Evolutionary conservation across 2,113 vertebrate genomes (phyloP).

Genomic region (Dendrocopos noguchii): DNA sequence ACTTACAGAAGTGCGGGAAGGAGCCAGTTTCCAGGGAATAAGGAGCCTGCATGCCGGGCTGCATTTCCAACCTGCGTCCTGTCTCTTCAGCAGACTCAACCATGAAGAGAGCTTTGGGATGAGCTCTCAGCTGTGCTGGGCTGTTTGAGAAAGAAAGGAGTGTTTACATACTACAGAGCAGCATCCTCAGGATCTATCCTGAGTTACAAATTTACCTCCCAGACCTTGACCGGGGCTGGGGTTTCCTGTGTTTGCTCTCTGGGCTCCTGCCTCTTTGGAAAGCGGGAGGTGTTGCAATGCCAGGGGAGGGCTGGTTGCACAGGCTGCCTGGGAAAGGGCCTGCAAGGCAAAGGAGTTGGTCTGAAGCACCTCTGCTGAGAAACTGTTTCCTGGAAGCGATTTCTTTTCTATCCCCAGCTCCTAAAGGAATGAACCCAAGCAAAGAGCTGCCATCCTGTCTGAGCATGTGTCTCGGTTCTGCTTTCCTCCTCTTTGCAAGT

Average conservation of each 20-base stretch:
- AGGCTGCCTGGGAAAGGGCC: neutral
- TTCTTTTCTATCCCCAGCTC: neutral
- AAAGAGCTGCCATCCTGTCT: neutral
- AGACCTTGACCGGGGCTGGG: conserved; percentile 63
- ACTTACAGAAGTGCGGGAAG: conserved; percentile 69
- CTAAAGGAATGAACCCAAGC: neutral
- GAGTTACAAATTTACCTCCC: conserved; percentile 69
- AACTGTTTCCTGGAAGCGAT: neutral
- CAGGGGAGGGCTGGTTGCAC: neutral
- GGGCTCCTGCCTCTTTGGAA: conserved; percentile 19
- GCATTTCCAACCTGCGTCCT: conserved; percentile 44
- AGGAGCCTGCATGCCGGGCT: neutral
- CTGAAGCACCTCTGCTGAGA: neutral
- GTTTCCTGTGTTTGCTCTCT: conserved; percentile 54
- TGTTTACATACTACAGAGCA: neutral
- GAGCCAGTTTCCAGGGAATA: conserved; percentile 17
- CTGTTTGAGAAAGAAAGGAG: conserved; percentile 20
- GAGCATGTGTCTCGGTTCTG: neutral
- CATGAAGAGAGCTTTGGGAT: conserved; percentile 14
- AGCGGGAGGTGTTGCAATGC: conserved; percentile 45
- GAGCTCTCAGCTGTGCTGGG: neutral
- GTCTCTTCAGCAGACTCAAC: conserved; percentile 13
- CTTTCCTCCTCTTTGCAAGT: neutral
- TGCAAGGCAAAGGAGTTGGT: neutral
- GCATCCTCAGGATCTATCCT: conserved; percentile 27